Evolutionary conservation across 2,797 vertebrate genomes (phyloP).

Genomic region (Erpetoichthys calabaricus): DNA sequence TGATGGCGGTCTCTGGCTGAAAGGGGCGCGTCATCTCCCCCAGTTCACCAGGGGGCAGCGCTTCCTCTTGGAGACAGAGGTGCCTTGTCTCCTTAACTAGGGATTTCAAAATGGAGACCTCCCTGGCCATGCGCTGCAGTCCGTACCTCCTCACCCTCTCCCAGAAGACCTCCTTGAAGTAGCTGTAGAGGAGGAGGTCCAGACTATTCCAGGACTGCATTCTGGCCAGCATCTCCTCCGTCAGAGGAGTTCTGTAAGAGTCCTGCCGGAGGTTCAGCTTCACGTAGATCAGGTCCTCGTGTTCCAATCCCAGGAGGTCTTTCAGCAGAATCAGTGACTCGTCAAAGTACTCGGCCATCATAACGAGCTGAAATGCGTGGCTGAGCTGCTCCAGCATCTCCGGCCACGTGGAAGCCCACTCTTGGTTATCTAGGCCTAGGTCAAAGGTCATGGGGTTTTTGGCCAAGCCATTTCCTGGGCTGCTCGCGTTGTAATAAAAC

Average conservation of each 20-base stretch:
- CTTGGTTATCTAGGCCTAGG: conserved; percentile 20
- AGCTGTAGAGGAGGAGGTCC: conserved; percentile 21
- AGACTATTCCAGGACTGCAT: conserved; percentile 22
- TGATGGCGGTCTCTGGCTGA: conserved; percentile 16
- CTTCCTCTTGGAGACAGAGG: conserved; percentile 17
- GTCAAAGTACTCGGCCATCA: conserved; percentile 34
- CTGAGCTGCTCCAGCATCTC: conserved; percentile 21
- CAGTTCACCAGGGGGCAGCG: conserved; percentile 16
- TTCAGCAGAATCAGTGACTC: conserved; percentile 21
- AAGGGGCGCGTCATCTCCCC: conserved; percentile 17
- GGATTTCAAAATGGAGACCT: conserved; percentile 17
- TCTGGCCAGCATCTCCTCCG: conserved; percentile 5
- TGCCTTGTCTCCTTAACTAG: conserved; percentile 13
- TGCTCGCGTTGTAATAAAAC: conserved; percentile 19
- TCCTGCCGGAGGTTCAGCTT: conserved; percentile 15
- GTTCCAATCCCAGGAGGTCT: conserved; percentile 17
- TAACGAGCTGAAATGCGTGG: conserved; percentile 27
- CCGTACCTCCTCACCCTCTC: conserved; percentile 21
- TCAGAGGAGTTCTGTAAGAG: conserved; percentile 4
- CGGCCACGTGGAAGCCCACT: conserved; percentile 14
- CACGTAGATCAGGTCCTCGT: conserved; percentile 24
- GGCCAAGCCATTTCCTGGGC: conserved; percentile 13
- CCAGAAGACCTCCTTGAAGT: conserved; percentile 26
- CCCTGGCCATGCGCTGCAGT: conserved; percentile 17
- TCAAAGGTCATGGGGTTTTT: conserved; percentile 35